Evolutionary conservation across 2,888 invertebrate species (phyloP).

Genomic region (Zaprionus obscuricornis): DNA sequence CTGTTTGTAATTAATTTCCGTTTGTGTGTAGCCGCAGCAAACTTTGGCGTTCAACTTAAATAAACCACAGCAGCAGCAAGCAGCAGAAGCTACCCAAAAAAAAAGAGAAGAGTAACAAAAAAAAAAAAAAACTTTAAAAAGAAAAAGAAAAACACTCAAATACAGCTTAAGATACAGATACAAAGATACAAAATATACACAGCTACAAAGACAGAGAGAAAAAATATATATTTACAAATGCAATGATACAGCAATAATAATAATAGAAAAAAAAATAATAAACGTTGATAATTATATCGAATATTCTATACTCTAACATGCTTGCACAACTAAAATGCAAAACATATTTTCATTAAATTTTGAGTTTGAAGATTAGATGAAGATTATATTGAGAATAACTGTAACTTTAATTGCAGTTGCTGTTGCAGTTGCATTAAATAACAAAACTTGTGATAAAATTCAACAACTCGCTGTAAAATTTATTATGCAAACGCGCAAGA

Average conservation of each 20-base stretch:
- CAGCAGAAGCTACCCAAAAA: conserved; percentile 30
- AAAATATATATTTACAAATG: neutral
- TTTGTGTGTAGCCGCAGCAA: conserved; percentile 69
- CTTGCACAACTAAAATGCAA: too few species aligned
- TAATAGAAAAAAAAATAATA: too few species aligned
- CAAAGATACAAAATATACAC: conserved; percentile 8
- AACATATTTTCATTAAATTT: too few species aligned
- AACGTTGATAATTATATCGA: neutral
- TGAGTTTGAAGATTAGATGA: too few species aligned
- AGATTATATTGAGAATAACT: too few species aligned
- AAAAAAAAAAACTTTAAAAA: conserved; percentile 7
- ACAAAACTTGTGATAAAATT: conserved; percentile 14
- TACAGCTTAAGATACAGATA: conserved; percentile 4
- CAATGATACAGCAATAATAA: conserved; percentile 38
- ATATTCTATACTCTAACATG: conserved; percentile 21
- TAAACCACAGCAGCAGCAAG: conserved; percentile 62
- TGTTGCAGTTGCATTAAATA: too few species aligned
- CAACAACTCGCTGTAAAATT: conserved; percentile 32
- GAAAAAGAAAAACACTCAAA: conserved; percentile 9
- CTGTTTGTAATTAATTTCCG: conserved; percentile 77
- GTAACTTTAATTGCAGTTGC: too few species aligned
- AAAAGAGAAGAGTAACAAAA: conserved; percentile 5
- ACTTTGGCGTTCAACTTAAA: conserved; percentile 63
- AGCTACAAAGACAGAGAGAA: neutral
- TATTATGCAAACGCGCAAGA: too few species aligned